Conservation (phyloP, 2,113 vertebrate species). For the Barnardius zonarius region DNA sequence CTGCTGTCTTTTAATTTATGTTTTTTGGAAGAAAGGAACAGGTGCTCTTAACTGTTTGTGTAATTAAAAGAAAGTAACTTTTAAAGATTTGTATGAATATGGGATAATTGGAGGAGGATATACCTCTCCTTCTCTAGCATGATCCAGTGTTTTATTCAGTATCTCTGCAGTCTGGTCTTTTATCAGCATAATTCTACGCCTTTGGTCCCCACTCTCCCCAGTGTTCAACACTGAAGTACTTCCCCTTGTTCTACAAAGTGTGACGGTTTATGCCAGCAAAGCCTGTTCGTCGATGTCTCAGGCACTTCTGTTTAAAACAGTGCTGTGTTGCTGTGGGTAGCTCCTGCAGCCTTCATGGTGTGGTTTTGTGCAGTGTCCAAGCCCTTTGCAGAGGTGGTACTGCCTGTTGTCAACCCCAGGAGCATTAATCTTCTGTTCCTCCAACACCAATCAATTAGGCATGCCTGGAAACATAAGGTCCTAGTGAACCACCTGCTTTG, state of each 20-base stretch:
- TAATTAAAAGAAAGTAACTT: neutral
- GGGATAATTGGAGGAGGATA: neutral
- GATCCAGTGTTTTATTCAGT: neutral
- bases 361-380: neutral
- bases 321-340: neutral
- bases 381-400: neutral
- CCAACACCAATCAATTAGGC: neutral
- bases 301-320: fast-evolving
- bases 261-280: neutral
- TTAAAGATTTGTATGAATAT: neutral
- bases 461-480: neutral
- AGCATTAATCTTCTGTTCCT: neutral
- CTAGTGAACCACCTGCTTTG: neutral
- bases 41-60: neutral
- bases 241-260: fast-evolving
- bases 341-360: neutral
- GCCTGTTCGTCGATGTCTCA: fast-evolving
- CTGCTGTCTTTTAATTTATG: neutral
- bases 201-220: neutral
- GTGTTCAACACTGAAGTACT: neutral
- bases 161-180: neutral
- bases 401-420: neutral
- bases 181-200: neutral
- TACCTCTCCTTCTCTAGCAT: neutral
- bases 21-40: neutral